A percentile compares a stretch with the other conserved stretches of the same genome.
phyloP scores from a whole-genome alignment of 2,888 invertebrate genomes.

The Trisateles emortualis region DNA sequence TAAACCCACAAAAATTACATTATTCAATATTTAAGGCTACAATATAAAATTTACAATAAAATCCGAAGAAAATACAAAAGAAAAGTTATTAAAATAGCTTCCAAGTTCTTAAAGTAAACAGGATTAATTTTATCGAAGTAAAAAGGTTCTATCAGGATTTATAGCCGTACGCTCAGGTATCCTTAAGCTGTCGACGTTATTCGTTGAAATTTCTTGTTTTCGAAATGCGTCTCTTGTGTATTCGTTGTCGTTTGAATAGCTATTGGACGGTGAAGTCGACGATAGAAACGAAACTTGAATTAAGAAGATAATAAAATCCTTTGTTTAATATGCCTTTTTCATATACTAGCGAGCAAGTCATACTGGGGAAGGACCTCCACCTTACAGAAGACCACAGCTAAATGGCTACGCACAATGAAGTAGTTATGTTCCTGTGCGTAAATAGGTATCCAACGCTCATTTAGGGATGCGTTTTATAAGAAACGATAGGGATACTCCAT shows the following conservation, averaged over 20 bases:
- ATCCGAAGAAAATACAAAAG: background rate
- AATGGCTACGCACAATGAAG: too few species aligned
- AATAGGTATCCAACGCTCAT: too few species aligned
- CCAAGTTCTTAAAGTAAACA: conserved; percentile 31
- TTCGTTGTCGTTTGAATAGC: conserved; percentile 54
- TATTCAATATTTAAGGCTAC: conserved; percentile 7
- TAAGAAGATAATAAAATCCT: too few species aligned
- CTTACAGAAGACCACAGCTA: too few species aligned
- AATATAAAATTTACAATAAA: background rate
- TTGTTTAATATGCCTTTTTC: background rate
- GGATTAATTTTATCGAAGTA: conserved; percentile 43
- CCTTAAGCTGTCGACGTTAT: conserved; percentile 47
- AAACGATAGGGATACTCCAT: too few species aligned
- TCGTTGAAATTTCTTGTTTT: conserved; percentile 55
- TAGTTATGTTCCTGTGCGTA: too few species aligned
- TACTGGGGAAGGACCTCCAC: too few species aligned
- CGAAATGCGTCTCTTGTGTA: conserved; percentile 53
- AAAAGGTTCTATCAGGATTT: conserved; percentile 41
- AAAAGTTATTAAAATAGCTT: conserved; percentile 6
- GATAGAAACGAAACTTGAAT: background rate
- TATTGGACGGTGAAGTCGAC: conserved; percentile 45
- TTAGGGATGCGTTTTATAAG: too few species aligned
- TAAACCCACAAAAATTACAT: too few species aligned
- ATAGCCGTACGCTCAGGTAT: conserved; percentile 35
- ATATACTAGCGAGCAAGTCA: too few species aligned